These are phyloP conservation scores for Trogon melanurus DNA, from an alignment of 2,113 vertebrate species.

Conservation along the genomic window DNA sequence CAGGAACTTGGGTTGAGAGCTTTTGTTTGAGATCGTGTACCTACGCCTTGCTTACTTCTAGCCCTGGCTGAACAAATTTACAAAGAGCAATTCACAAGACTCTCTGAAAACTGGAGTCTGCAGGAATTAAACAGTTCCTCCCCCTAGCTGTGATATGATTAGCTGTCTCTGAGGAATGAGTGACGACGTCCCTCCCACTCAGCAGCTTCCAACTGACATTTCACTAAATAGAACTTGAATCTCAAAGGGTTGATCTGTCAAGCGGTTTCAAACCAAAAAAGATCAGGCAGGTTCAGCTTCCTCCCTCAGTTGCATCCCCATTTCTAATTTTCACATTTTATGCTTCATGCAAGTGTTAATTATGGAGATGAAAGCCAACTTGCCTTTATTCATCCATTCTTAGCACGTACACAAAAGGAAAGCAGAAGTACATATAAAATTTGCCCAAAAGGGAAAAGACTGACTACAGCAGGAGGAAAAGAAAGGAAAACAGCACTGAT, in stretches of 20 bases:
- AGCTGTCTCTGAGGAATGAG: slow-evolving; percentile 47
- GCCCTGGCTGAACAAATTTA: neutral
- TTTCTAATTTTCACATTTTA: slow-evolving; percentile 69
- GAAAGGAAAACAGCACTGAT: neutral
- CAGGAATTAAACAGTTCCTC: slow-evolving; percentile 6
- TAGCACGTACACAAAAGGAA: slow-evolving; percentile 44
- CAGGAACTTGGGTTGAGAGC: neutral
- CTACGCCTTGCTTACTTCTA: neutral
- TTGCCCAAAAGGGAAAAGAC: slow-evolving; percentile 21
- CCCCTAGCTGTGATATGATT: neutral
- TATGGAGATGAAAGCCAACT: slow-evolving; percentile 68
- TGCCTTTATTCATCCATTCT: slow-evolving; percentile 33
- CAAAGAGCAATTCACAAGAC: neutral
- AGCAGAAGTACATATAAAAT: slow-evolving; percentile 8
- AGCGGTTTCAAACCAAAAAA: slow-evolving; percentile 38
- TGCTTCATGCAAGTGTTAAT: slow-evolving; percentile 71
- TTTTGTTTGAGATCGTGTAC: neutral
- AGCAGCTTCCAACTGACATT: slow-evolving; percentile 46
- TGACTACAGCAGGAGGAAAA: neutral
- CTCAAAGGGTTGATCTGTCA: slow-evolving; percentile 45
- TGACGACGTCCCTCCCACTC: slow-evolving; percentile 44
- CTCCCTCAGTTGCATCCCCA: slow-evolving; percentile 2
- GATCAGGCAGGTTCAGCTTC: slow-evolving; percentile 55
- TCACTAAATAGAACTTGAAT: slow-evolving; percentile 38
- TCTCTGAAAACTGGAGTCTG: neutral